These are phyloP conservation scores for Trematocara caparti DNA, from an alignment of 2,797 vertebrate species.

Conservation along the genomic window DNA sequence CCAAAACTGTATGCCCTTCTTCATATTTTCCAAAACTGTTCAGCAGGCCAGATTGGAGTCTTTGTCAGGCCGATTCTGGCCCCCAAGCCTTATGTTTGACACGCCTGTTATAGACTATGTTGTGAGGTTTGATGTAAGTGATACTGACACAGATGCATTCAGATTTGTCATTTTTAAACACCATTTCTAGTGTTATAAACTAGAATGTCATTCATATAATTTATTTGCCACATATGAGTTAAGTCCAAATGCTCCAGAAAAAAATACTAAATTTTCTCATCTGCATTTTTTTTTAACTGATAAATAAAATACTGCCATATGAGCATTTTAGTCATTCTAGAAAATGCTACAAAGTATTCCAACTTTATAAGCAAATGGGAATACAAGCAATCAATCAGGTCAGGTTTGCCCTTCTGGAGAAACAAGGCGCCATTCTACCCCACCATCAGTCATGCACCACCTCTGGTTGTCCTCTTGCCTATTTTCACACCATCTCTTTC, in stretches of 20 bases:
- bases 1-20: background rate
- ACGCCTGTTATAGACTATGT: background rate
- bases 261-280: background rate
- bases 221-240: slow-evolving; percentile 12
- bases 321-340: background rate
- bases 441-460: slow-evolving; percentile 71
- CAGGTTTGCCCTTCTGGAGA: slow-evolving; percentile 73
- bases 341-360: slow-evolving; percentile 34
- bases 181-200: background rate
- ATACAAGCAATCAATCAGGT: slow-evolving; percentile 69
- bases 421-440: slow-evolving; percentile 54
- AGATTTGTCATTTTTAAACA: background rate
- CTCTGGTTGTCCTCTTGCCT: slow-evolving; percentile 66
- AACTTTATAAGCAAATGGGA: slow-evolving; percentile 51
- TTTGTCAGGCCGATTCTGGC: background rate
- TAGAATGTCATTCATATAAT: background rate
- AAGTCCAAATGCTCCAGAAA: background rate
- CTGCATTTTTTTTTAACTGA: background rate
- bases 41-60: background rate
- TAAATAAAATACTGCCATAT: slow-evolving; percentile 7
- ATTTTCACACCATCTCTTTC: slow-evolving; percentile 73
- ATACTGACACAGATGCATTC: background rate
- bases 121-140: background rate
- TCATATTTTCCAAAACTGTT: background rate
- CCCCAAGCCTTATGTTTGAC: background rate